Conservation (phyloP, 2,113 vertebrate species). For the Rhodinocichla rosea region DNA sequence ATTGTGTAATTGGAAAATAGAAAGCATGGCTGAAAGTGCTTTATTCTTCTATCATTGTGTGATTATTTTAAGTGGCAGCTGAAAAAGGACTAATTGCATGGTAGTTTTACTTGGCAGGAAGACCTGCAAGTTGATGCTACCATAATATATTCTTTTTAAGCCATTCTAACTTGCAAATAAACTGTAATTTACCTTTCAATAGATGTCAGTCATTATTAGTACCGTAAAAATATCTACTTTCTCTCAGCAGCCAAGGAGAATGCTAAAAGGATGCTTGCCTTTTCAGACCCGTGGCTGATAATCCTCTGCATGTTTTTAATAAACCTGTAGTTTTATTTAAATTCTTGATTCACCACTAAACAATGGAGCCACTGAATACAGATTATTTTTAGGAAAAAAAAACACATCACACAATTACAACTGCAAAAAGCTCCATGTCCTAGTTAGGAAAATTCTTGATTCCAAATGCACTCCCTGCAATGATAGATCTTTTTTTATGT, state of each 20-base stretch:
- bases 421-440: not conserved
- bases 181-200: conserved; percentile 41
- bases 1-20: not conserved
- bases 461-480: not conserved
- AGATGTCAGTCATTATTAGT: conserved; percentile 26
- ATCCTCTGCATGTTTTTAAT: conserved; percentile 26
- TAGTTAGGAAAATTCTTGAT: not conserved
- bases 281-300: not conserved
- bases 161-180: conserved; percentile 21
- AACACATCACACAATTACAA: not conserved
- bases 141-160: not conserved
- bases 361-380: not conserved
- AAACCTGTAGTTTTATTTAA: conserved; percentile 41
- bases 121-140: not conserved
- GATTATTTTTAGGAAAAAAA: not conserved
- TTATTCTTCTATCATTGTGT: not conserved
- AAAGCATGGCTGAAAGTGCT: not conserved
- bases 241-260: not conserved
- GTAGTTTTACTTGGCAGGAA: conserved; percentile 1
- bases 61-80: conserved; percentile 9
- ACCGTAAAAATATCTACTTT: not conserved
- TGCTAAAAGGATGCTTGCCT: not conserved
- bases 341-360: not conserved
- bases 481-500: not conserved
- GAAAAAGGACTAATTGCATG: conserved; percentile 19